A percentile compares a stretch with the other conserved stretches of the same genome.
phyloP scores from a whole-genome alignment of 2,113 vertebrate genomes.

The Noctilio leporinus region DNA sequence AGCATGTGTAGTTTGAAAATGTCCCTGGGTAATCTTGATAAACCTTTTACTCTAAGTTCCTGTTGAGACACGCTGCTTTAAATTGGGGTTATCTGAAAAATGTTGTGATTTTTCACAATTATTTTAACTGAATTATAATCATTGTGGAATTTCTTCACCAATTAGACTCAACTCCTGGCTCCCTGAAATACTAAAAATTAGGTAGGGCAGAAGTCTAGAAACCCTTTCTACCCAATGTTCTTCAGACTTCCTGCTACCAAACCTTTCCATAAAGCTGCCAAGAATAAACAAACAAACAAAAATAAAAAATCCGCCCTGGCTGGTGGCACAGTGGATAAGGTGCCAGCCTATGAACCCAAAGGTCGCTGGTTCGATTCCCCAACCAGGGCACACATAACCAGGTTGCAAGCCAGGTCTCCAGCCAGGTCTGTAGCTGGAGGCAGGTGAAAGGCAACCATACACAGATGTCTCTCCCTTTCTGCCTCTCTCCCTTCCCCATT shows the following conservation, averaged over 20 bases:
- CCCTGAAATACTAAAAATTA: constrained; percentile 15
- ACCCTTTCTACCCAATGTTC: neutral
- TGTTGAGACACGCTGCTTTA: neutral
- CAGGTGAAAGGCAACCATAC: too few species aligned
- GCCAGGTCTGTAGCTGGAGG: too few species aligned
- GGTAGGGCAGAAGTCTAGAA: neutral
- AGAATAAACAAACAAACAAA: neutral
- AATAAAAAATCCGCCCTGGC: too few species aligned
- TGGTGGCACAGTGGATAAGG: too few species aligned
- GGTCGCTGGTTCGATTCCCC: too few species aligned
- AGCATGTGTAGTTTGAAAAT: neutral
- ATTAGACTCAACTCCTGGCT: neutral
- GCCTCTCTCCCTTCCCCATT: too few species aligned
- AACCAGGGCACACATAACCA: too few species aligned
- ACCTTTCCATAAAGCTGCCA: neutral
- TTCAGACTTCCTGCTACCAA: neutral
- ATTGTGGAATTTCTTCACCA: neutral
- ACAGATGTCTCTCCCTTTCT: too few species aligned
- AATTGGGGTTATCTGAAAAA: neutral
- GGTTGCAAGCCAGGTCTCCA: too few species aligned
- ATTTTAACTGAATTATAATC: neutral
- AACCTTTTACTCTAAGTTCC: neutral
- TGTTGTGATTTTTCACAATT: neutral
- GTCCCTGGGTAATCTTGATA: neutral
- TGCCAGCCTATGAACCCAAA: too few species aligned